A percentile compares a stretch with the other conserved stretches of the same genome.
Conservation (phyloP, 1,140 invertebrate genomes). For the Choristoneura fumiferana region DNA sequence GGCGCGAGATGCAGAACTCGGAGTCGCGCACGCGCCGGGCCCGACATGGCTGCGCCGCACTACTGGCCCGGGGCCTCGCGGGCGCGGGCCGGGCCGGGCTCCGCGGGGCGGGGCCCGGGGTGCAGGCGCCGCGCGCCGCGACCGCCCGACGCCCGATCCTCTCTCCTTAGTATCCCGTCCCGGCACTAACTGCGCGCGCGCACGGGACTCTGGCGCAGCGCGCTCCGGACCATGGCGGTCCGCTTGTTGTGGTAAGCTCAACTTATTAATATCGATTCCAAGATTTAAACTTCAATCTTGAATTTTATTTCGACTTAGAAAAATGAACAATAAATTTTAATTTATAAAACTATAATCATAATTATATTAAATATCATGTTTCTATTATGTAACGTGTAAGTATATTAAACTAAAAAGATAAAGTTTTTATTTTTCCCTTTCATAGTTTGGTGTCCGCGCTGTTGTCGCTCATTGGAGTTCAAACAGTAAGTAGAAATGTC, state of each 20-base stretch:
- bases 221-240: conserved; percentile 70
- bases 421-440: conserved; percentile 27
- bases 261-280: not conserved
- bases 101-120: conserved; percentile 45
- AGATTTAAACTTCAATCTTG: not conserved
- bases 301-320: not conserved
- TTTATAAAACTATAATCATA: no score
- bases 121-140: conserved; percentile 37
- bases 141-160: conserved; percentile 49
- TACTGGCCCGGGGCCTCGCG: conserved; percentile 53
- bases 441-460: conserved; percentile 63
- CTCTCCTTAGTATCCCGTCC: conserved; percentile 73
- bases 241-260: conserved; percentile 65
- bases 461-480: conserved; percentile 52
- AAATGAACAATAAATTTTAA: no score
- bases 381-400: no score
- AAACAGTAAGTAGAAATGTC: conserved; percentile 50
- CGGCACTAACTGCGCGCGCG: conserved; percentile 72
- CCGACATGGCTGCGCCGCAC: conserved; percentile 70
- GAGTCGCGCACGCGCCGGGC: conserved; percentile 62
- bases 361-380: no score
- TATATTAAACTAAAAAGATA: conserved; percentile 24
- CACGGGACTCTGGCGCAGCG: conserved; percentile 70
- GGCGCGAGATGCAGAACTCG: conserved; percentile 50
- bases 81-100: conserved; percentile 37